Evolutionary conservation across 2,888 invertebrate species (phyloP), one percentile per base, ranked within the genome.

Genomic region (Melangyna quadrimaculata): DNA sequence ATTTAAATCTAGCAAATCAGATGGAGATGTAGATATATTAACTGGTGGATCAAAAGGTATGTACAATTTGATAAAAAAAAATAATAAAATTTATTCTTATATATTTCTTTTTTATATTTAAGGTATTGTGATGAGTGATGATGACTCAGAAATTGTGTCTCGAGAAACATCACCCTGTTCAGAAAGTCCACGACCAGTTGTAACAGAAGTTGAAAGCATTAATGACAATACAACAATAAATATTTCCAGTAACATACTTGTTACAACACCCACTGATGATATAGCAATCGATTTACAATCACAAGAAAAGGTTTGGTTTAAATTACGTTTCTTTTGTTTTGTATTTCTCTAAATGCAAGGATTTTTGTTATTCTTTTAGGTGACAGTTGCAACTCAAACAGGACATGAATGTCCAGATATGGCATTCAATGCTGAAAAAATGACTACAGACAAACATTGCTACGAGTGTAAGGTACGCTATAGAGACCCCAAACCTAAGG

Each of bases 401-500:
- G 96, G 96, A 29, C 96, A 96, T 89, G 95, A 95, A 90, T 94
- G 95, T 3, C 95, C 96, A 0, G 95, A 95, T 87, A 93, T 94
- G 88, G 81, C 89, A 40, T 95, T 95, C 90, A 94, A 95, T 88
- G 93, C 94, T 53, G 95, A 95, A 87, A 95, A 96, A 90, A 94
- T 96, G 93, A 94, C 95, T 12, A 93, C 95, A 12, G 98, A 98
- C 91, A 95, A 95, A 45, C 96, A 97, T 91, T 99, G 98, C 93
- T 96, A 97, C 91, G 97, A 98, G 92, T 99, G 98, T 93, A 97
- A 97, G 92, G 96, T 97, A 78, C 94, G 96, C 82, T 98, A 97
- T 93, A 94, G 97, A 87, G 98, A 99, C 92, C 98, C 99, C 0
- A 95, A 96, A 87, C 97, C 97, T 0, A 95, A 96, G 88, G 98